Evolutionary conservation across 1,140 invertebrate genomes (phyloP), one percentile per base, ranked within the genome.

Genomic region (Leucophenga varia): DNA sequence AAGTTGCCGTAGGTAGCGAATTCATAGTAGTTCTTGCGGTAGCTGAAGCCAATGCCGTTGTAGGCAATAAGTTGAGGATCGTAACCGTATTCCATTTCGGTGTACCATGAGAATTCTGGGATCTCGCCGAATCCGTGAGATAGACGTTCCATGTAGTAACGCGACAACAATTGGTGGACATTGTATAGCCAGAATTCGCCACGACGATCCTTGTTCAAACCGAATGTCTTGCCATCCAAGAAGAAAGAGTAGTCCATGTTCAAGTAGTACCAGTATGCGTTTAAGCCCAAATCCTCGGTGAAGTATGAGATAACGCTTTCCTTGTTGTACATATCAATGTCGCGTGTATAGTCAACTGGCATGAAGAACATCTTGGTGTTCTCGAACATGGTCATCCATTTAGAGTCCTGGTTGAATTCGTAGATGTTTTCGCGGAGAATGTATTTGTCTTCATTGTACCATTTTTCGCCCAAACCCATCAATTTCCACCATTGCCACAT

Each of bases 291-390:
- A 61, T 88, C 87, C 57, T 89, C 84, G 19, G 82, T 85, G 75
- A 86, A 88, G 77, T 90, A 89, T 20, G 82, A 78, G 13, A 90
- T 52, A 45, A 78, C 79, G 59, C 82, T 79, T 57, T 90, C 84
- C 14, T 64, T 50, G 40, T 77, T 64, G 53, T 81, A 77, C n/a
- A 64, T 54, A 74, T 80, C 54, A 78, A 84, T 61, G 79, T 84
- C 44, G 75, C 76, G 47, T 73, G 77, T 39, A 81, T 79, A 47
- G 56, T 69, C 69, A 19, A 72, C 70, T 3, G 69, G 70, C 59
- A 67, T 61, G 36, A 46, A 73, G 43, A 50, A 61, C 36, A 68
- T 55, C 40, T 73, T 61, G 5, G 68, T 37, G 6, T 70, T 58
- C 45, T 70, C 55, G 55, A 70, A 57, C 31, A 72, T 58, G 1